Evolutionary conservation across 2,888 invertebrate genomes (phyloP).

Genomic region (Drosophila paranaensis): DNA sequence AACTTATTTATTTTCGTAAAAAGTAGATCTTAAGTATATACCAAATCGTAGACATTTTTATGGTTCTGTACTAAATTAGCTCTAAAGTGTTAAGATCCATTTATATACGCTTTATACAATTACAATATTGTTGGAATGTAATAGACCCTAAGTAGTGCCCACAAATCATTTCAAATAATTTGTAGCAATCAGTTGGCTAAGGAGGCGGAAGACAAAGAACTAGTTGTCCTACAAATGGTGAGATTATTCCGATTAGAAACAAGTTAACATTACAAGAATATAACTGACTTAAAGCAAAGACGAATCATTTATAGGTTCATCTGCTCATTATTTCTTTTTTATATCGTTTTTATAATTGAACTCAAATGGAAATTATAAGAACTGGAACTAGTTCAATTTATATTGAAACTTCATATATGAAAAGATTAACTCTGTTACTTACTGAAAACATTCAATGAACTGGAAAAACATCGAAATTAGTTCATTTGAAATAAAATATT

Average conservation of each 20-base stretch:
- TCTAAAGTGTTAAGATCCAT: conserved; percentile 29
- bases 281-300: not conserved
- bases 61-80: conserved; percentile 51
- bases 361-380: not conserved
- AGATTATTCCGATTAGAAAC: not conserved
- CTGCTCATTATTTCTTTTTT: not conserved
- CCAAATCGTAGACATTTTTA: conserved; percentile 66
- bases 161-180: conserved; percentile 68
- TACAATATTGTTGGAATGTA: conserved; percentile 8
- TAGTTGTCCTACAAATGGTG: conserved; percentile 5
- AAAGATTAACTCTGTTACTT: too few relatives aligned
- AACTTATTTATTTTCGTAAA: conserved; percentile 70
- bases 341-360: not conserved
- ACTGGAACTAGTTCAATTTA: not conserved
- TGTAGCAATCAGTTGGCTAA: conserved; percentile 43
- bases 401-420: too few relatives aligned
- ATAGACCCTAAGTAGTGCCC: conserved; percentile 25
- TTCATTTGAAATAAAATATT: conserved; percentile 2
- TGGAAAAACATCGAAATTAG: conserved; percentile 4
- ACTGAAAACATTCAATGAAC: not conserved
- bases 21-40: conserved; percentile 40
- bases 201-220: conserved; percentile 35
- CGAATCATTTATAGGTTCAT: not conserved
- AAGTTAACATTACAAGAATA: not conserved
- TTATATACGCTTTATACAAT: conserved; percentile 4